Evolutionary conservation across 2,888 invertebrate genomes (phyloP).

Genomic region (Omphaloscelis lunosa): DNA sequence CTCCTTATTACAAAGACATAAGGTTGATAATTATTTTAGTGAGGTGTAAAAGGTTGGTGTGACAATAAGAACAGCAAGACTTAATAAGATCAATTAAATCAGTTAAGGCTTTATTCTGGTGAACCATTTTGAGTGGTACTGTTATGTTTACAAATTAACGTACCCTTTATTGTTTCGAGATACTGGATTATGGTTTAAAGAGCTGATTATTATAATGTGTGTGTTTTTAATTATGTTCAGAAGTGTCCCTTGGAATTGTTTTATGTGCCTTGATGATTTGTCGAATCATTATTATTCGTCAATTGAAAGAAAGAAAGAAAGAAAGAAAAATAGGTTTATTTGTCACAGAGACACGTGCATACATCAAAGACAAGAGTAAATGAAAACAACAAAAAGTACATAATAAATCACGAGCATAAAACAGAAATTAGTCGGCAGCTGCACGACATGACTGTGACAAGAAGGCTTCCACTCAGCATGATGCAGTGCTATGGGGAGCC

Average conservation of each 20-base stretch:
- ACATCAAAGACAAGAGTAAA: too few species aligned
- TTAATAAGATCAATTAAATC: constrained; percentile 87
- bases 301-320: too few species aligned
- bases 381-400: too few species aligned
- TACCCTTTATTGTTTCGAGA: constrained; percentile 35
- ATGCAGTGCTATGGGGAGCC: too few species aligned
- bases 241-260: constrained; percentile 10
- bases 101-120: constrained; percentile 83
- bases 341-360: too few species aligned
- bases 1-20: constrained; percentile 64
- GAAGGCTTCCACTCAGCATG: too few species aligned
- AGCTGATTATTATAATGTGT: constrained; percentile 29
- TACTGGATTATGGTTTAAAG: constrained; percentile 45
- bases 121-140: constrained; percentile 62
- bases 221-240: constrained; percentile 18
- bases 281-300: not conserved
- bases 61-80: constrained; percentile 78
- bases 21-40: constrained; percentile 62
- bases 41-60: constrained; percentile 68
- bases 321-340: too few species aligned
- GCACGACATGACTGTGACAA: too few species aligned
- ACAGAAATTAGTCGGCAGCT: too few species aligned
- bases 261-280: not conserved
- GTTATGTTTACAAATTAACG: constrained; percentile 66
- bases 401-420: too few species aligned